Evolutionary conservation across 2,113 vertebrate genomes (phyloP), one percentile per base, ranked within the genome.

Genomic region (Macrotus californicus): DNA sequence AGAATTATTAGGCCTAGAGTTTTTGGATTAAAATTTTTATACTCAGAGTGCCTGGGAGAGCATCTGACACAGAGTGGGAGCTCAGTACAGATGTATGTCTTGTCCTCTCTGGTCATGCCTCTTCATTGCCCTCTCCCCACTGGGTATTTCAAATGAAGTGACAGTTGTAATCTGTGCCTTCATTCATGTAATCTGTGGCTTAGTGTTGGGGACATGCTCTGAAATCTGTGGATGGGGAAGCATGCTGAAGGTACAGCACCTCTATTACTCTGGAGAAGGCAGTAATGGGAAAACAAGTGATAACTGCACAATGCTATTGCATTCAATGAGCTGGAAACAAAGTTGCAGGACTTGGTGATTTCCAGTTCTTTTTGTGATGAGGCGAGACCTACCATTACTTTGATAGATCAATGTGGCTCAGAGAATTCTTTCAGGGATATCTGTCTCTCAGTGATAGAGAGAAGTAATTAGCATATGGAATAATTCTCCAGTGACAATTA

Each of bases 241-340:
- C 77, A 84, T 64, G 88, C 94, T 54, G 85, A 94, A 59, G 96
- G 69, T 31, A 43, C 9, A 85, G 64, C 43, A 26, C 64, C 92
- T 95, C 73, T 91, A 61, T 95, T 96, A 94, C 77, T 64, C 89
- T 22, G 66, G 85, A 92, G 46, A 96, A 94, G 21, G 77, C 36
- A 7, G 26, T 69, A 89, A 87, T 69, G 76, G 83, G 80, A 75
- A 94, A 96, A 94, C 24, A 95, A 95, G 94, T 46, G 95, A 76
- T 94, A 96, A 96, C 94, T 76, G 89, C 41, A 94, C 94, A 92
- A 95, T 92, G 86, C 91, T 95, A 94, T 97, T 87, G 70, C 43
- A 18, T 50, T 80, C 87, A 95, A 87, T 75, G 93, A 93, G 86
- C 95, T 95, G 94, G 91, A 97, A 95, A 96, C 88, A 93, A 96